Evolutionary conservation across 2,888 invertebrate species (phyloP), one percentile per base, ranked within the genome.

Genomic region (Heliconius ethilla): DNA sequence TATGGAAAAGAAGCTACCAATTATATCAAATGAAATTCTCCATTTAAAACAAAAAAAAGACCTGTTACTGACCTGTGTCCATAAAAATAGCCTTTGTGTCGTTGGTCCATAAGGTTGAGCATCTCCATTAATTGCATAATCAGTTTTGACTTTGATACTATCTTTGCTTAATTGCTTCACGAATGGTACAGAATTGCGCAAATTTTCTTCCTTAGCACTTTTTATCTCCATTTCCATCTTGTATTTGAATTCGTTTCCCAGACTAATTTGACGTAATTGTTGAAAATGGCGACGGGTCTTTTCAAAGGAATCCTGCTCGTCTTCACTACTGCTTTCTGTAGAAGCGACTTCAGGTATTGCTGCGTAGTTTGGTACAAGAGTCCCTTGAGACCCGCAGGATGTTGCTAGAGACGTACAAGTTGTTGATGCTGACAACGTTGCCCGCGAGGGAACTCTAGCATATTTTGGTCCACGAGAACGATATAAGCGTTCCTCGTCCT

Each of bases 211-310:
- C 83, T 95, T 95, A 51, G 95, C 95, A 82, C 90, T 92, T 87
- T 95, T 95, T 75, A 95, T 95, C 88, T 96, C 96, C 96, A 96
- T 96, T 89, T 96, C 96, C 94, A 95, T 94, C 85, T 94, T 95
- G 89, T 94, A 94, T 90, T 95, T 96, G 83, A 95, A 96, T 82
- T 95, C 95, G 89, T 95, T 96, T 81, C 96, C 96, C 85, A 95
- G 90, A 87, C 96, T 96, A 81, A 95, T 95, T 84, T 96, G 95
- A 76, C 95, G 94, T 81, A 95, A 91, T 84, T 96, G 95, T 85
- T 96, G 96, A 85, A 96, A 96, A 85, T 95, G 95, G 78, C 95
- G 95, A 33, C 96, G 90, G 25, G 95, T 95, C 55, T 95, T 92
- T 82, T 95, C 92, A 83, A 95, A 95, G 78, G 95, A 95, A 82